phyloP scores from a whole-genome alignment of 2,797 vertebrate genomes.

The Rhadinocentrus ornatus region DNA sequence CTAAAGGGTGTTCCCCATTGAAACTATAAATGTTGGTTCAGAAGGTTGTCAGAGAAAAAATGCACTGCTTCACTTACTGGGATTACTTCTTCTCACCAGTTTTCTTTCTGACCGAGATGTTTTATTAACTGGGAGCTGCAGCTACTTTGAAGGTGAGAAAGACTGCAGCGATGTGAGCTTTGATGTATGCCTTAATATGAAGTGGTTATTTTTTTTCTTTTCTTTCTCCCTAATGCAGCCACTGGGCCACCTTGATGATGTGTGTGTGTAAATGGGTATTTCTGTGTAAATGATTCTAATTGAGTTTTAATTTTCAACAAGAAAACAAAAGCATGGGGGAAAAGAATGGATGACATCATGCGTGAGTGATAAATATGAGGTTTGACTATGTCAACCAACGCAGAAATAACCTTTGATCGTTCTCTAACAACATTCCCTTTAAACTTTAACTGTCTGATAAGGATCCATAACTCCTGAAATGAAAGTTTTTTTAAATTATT shows the following conservation, averaged over 20 bases:
- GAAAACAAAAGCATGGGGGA: not conserved
- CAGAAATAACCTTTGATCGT: slow-evolving; percentile 31
- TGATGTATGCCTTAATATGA: not conserved
- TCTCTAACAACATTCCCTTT: not conserved
- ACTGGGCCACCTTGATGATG: not conserved
- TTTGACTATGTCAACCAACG: not conserved
- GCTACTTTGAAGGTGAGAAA: slow-evolving; percentile 54
- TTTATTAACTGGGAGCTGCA: slow-evolving; percentile 8
- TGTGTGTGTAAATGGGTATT: not conserved
- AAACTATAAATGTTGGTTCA: slow-evolving; percentile 18
- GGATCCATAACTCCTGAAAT: not conserved
- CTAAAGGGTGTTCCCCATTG: slow-evolving; percentile 24
- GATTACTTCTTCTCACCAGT: slow-evolving; percentile 1
- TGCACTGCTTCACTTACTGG: not conserved
- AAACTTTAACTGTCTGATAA: slow-evolving; percentile 8
- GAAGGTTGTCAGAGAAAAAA: slow-evolving; percentile 11
- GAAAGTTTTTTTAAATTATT: not conserved
- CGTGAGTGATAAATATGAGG: not conserved
- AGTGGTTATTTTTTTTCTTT: not conserved
- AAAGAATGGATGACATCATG: not conserved
- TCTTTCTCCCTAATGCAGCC: not conserved
- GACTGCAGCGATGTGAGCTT: not conserved
- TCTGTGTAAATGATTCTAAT: not conserved
- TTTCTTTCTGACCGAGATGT: not conserved
- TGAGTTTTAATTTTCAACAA: not conserved